A percentile compares a stretch with the other conserved stretches of the same genome.
phyloP scores from a whole-genome alignment of 2,113 vertebrate genomes.

The Epinephelus lanceolatus region DNA sequence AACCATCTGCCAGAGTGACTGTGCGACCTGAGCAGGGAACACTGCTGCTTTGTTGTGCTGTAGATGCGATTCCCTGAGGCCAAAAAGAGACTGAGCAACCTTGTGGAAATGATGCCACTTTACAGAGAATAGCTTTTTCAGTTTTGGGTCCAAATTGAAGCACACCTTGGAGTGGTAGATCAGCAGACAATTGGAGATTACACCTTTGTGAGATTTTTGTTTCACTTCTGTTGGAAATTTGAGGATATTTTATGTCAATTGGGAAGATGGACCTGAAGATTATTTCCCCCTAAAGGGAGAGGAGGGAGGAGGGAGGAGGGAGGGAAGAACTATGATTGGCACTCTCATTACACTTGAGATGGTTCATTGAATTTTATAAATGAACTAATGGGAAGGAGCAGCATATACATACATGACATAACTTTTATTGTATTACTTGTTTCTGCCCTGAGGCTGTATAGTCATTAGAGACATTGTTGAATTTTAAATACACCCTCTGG shows the following conservation, averaged over 20 bases:
- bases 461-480: background rate
- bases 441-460: background rate
- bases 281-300: background rate
- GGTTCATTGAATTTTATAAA: conserved; percentile 46
- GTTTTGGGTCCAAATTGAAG: background rate
- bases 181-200: conserved; percentile 8
- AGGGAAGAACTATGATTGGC: conserved; percentile 24
- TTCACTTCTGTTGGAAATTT: background rate
- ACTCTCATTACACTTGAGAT: conserved; percentile 14
- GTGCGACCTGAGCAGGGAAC: background rate
- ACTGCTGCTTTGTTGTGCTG: background rate
- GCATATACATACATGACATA: conserved; percentile 3
- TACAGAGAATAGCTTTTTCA: conserved; percentile 14
- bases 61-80: background rate
- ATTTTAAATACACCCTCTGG: background rate
- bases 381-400: conserved; percentile 20
- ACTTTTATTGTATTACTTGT: conserved; percentile 22
- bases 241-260: background rate
- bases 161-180: background rate
- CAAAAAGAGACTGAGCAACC: background rate
- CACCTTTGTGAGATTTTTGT: background rate
- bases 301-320: background rate
- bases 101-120: conserved; percentile 5
- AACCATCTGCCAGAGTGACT: conserved; percentile 6
- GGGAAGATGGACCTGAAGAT: background rate